Conservation (phyloP, 2,113 vertebrate species). For the Setophaga petechia region DNA sequence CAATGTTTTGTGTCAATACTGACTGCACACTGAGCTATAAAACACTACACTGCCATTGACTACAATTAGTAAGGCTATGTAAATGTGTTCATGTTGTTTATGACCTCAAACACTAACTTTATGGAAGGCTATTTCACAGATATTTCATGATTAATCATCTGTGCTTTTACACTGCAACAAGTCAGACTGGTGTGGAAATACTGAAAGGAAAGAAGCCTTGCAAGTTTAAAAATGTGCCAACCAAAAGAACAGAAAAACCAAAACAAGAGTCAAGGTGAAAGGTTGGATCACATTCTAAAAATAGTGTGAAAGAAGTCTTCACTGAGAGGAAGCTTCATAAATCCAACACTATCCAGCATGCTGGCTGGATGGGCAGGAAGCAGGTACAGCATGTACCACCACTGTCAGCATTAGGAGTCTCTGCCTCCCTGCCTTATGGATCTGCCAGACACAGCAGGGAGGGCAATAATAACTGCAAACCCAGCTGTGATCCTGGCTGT, state of each 20-base stretch:
- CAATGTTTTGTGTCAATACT: neutral
- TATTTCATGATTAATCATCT: neutral
- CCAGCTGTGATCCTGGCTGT: neutral
- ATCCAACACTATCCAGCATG: neutral
- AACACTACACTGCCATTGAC: neutral
- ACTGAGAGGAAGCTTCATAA: neutral
- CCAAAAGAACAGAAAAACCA: neutral
- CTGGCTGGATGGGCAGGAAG: neutral
- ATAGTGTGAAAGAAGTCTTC: neutral
- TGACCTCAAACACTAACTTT: neutral
- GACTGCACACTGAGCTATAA: neutral
- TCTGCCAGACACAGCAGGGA: neutral
- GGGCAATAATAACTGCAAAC: neutral
- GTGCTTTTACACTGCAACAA: neutral
- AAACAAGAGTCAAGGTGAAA: neutral
- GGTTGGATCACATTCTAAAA: neutral
- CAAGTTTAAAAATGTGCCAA: neutral
- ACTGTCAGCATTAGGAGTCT: neutral
- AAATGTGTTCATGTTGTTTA: neutral
- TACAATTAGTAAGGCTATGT: neutral
- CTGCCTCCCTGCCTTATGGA: neutral
- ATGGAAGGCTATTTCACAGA: neutral
- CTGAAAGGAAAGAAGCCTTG: neutral
- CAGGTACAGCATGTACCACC: neutral
- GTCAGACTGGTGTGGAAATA: neutral